Conservation (phyloP, 2,888 invertebrate genomes). For the Troides oblongomaculatus region DNA sequence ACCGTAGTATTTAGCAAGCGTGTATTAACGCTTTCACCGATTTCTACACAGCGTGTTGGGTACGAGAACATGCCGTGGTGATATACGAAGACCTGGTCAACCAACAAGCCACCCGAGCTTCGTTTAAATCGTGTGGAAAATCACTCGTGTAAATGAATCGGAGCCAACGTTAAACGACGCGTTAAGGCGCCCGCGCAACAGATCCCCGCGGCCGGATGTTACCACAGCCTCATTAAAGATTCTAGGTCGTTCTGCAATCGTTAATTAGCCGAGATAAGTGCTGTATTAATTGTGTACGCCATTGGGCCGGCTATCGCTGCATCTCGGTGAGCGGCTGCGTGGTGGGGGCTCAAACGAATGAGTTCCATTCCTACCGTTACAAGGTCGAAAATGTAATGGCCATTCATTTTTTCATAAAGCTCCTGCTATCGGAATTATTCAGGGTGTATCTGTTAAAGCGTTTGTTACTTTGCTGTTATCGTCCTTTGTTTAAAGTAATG, state of each 20-base stretch:
- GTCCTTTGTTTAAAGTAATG: slow-evolving; percentile 7
- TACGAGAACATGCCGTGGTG: slow-evolving; percentile 11
- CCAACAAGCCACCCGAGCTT: slow-evolving; percentile 8
- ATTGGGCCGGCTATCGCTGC: slow-evolving; percentile 66
- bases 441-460: background rate
- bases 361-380: slow-evolving; percentile 27
- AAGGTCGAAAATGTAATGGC: slow-evolving; percentile 24
- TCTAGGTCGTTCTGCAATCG: slow-evolving; percentile 76
- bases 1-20: slow-evolving; percentile 1
- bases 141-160: slow-evolving; percentile 28
- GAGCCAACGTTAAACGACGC: slow-evolving; percentile 37
- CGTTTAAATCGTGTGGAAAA: slow-evolving; percentile 25
- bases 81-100: slow-evolving; percentile 8
- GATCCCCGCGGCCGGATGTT: slow-evolving; percentile 64
- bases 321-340: slow-evolving; percentile 46
- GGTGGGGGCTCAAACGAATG: slow-evolving; percentile 26
- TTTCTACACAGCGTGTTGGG: background rate
- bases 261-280: slow-evolving; percentile 76
- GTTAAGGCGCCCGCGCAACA: slow-evolving; percentile 38
- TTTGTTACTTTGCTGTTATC: slow-evolving; percentile 1
- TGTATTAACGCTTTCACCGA: slow-evolving; percentile 1
- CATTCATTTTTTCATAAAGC: slow-evolving; percentile 13
- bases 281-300: slow-evolving; percentile 76
- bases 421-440: slow-evolving; percentile 6
- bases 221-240: slow-evolving; percentile 75